Evolutionary conservation across 2,888 invertebrate genomes (phyloP), one percentile per base, ranked within the genome.

Genomic region (Ichneumoninae sp.): DNA sequence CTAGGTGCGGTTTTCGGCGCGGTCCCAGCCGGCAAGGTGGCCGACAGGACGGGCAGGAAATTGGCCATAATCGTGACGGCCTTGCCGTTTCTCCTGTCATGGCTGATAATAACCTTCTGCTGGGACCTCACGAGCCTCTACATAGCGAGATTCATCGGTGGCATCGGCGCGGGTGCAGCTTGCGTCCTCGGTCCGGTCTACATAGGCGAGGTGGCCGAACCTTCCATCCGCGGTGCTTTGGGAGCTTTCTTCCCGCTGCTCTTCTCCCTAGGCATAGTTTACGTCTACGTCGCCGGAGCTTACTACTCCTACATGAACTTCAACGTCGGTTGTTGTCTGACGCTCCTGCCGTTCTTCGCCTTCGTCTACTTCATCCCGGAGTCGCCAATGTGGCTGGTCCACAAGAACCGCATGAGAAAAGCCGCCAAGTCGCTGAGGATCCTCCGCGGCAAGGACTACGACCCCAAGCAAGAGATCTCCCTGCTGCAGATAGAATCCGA

Each of bases 111-210:
- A 54, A 90, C 93, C 19, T 85, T 90, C 10, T 81, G 89, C 0
- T 75, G 65, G 3, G 87, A 88, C 82, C 57, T 92, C 7, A 78
- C 77, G 52, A 77, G 86, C 22, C 78, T 93, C 6, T 92, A 89
- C 83, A 79, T 86, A 2, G 92, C 91, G 0, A 84, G 93, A 10
- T 90, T 94, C 44, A 72, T 95, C 54, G 94, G 94, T 66, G 95
- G 95, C 1, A 93, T 94, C 69, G 94, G 94, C 8, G 88, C 92
- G 1, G 93, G 93, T 0, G 90, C 92, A 0, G 90, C 91, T 3
- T 91, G 94, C n/a, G 94, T 95, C 1, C 91, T 94, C 26, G 94
- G 93, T 1, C 94, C 95, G 0, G 93, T 95, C 66, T 95, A 95
- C 89, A 93, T 95, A 74, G 93, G 93, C 3, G 95, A 95, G 89